A percentile compares a stretch with the other conserved stretches of the same genome.
These are phyloP conservation scores for Cyanoderma ruficeps DNA, from an alignment of 2,113 vertebrate species.

Conservation along the genomic window DNA sequence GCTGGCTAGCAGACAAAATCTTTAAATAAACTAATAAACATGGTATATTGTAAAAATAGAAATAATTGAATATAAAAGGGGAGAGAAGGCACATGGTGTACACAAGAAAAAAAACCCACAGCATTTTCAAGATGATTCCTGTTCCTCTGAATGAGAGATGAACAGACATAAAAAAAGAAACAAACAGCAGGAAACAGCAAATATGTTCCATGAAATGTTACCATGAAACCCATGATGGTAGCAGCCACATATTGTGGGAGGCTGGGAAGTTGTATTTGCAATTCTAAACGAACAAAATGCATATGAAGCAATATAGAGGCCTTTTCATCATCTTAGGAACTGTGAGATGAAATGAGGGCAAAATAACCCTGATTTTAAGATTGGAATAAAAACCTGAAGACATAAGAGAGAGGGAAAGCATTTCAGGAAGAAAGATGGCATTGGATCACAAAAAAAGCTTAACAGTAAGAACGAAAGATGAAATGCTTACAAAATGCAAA, in stretches of 20 bases:
- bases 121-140: neutral
- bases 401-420: neutral
- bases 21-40: neutral
- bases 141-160: neutral
- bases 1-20: neutral
- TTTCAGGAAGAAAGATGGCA: neutral
- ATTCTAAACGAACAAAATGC: constrained; percentile 10
- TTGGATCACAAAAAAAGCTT: neutral
- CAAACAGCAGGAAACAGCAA: neutral
- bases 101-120: neutral
- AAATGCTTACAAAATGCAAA: neutral
- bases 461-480: neutral
- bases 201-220: neutral
- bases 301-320: neutral
- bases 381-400: neutral
- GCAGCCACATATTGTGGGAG: neutral
- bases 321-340: neutral
- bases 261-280: constrained; percentile 27
- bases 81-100: neutral
- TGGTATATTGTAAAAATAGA: neutral
- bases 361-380: neutral
- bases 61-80: neutral
- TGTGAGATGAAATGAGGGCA: neutral
- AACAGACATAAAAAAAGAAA: constrained; percentile 4
- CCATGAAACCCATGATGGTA: neutral